phyloP scores from a whole-genome alignment of 2,113 vertebrate species.

The Prinia subflava region DNA sequence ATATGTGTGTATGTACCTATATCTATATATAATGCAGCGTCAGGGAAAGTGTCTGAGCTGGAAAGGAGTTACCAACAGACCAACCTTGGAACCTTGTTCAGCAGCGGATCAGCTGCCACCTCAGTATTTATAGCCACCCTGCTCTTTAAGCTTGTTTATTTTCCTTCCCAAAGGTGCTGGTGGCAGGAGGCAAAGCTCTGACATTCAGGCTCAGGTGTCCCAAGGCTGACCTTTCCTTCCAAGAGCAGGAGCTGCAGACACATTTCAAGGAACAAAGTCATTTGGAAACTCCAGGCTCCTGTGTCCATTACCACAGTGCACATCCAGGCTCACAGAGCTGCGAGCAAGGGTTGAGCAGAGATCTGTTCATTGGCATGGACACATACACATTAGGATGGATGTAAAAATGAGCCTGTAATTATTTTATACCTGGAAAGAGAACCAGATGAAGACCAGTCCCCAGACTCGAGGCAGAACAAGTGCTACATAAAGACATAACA shows the following conservation, averaged over 20 bases:
- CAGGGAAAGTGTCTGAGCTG: not conserved
- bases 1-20: too few species aligned
- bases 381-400: not conserved
- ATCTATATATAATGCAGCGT: not conserved
- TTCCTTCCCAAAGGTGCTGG: conserved; percentile 10
- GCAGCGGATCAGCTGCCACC: not conserved
- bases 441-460: not conserved
- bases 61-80: not conserved
- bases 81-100: not conserved
- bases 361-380: not conserved
- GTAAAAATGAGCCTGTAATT: not conserved
- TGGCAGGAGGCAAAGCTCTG: conserved; percentile 8
- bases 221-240: not conserved
- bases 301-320: not conserved
- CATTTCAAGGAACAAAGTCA: not conserved
- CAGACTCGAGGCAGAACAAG: not conserved
- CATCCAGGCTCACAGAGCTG: not conserved
- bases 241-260: not conserved
- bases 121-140: conserved; percentile 40
- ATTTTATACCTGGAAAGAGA: not conserved
- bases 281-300: not conserved
- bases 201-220: conserved; percentile 39
- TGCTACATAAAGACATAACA: not conserved
- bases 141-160: conserved; percentile 18
- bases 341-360: not conserved